phyloP scores from a whole-genome alignment of 2,888 invertebrate species.

The Ochropacha duplaris region DNA sequence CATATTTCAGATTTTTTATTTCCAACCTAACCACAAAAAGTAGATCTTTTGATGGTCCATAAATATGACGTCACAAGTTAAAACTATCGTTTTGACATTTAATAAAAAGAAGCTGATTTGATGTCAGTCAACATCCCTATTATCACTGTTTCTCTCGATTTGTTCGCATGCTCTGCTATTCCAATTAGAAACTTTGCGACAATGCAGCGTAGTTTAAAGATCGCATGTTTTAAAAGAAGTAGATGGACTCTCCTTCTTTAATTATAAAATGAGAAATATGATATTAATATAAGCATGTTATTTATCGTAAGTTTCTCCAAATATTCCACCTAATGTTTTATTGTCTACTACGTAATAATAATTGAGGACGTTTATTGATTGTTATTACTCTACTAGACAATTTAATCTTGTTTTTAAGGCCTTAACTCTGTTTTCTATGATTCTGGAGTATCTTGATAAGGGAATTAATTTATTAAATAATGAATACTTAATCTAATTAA shows the following conservation, averaged over 20 bases:
- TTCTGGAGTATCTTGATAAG: not conserved
- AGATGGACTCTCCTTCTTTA: not conserved
- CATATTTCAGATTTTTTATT: too few relatives aligned
- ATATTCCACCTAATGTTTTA: slow-evolving; percentile 26
- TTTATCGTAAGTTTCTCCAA: not conserved
- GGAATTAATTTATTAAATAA: not conserved
- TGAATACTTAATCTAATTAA: slow-evolving; percentile 13
- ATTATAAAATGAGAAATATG: slow-evolving; percentile 8
- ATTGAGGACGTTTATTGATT: slow-evolving; percentile 60
- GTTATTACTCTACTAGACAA: not conserved
- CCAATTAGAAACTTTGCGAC: too few relatives aligned
- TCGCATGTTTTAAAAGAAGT: slow-evolving; percentile 16
- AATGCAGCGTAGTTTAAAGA: slow-evolving; percentile 12
- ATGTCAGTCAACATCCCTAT: too few relatives aligned
- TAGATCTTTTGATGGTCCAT: too few relatives aligned
- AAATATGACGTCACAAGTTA: too few relatives aligned
- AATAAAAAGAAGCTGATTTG: too few relatives aligned
- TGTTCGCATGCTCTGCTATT: too few relatives aligned
- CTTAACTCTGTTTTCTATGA: not conserved
- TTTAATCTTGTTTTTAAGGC: slow-evolving; percentile 31
- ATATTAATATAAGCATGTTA: slow-evolving; percentile 6
- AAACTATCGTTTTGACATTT: too few relatives aligned
- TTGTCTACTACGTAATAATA: slow-evolving; percentile 54
- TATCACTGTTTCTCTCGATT: too few relatives aligned
- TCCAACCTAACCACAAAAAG: too few relatives aligned